Percentiles rank a stretch among this genome's conserved stretches.
phyloP scores from a whole-genome alignment of 2,888 invertebrate species.

The Cybosia mesomella region DNA sequence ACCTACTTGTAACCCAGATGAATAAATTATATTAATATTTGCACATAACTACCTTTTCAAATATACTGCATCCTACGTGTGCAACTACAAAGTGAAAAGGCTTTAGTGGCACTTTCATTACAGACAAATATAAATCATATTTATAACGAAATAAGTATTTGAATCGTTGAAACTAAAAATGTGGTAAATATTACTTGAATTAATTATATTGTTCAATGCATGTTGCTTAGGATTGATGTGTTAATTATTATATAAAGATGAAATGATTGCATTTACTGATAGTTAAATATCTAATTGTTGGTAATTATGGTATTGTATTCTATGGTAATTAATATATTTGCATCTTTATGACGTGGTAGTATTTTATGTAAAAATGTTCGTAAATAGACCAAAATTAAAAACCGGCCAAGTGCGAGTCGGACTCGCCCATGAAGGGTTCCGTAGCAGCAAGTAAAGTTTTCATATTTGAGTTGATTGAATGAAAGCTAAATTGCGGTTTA shows the following conservation, averaged over 20 bases:
- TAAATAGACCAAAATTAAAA: no score
- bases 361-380: no score
- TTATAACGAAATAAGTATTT: not conserved
- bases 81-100: not conserved
- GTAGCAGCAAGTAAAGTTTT: no score
- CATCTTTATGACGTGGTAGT: not conserved
- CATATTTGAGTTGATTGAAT: no score
- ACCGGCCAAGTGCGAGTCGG: no score
- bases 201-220: not conserved
- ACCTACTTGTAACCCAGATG: not conserved
- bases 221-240: not conserved
- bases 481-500: no score
- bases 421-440: no score
- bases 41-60: slow-evolving; percentile 4
- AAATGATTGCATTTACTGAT: not conserved
- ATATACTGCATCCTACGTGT: not conserved
- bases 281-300: not conserved
- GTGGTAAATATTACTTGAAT: not conserved
- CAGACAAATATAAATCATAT: not conserved
- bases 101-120: not conserved
- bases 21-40: not conserved
- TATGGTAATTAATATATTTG: not conserved
- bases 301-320: not conserved
- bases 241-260: not conserved
- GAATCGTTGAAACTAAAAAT: not conserved